Conservation (phyloP, 2,113 vertebrate genomes). For the Sceloporus undulatus region DNA sequence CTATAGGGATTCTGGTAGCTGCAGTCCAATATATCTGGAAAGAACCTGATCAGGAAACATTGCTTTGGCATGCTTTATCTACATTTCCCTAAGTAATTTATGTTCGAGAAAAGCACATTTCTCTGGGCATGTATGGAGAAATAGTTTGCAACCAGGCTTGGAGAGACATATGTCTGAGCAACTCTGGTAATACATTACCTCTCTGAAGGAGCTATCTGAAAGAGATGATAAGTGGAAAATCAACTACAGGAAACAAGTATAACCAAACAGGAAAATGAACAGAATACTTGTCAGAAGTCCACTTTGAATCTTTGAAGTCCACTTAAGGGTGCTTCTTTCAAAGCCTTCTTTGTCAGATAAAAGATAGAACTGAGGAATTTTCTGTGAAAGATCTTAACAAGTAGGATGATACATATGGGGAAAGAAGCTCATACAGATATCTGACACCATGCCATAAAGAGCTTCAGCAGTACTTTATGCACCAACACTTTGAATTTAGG, state of each 20-base stretch:
- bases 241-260: not conserved
- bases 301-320: not conserved
- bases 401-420: too few species aligned
- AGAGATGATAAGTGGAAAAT: not conserved
- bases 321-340: not conserved
- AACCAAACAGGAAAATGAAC: not conserved
- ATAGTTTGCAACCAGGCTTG: not conserved
- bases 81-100: too few species aligned
- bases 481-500: not conserved
- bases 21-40: too few species aligned
- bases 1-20: too few species aligned
- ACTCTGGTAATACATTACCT: not conserved
- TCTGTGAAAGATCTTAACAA: too few species aligned
- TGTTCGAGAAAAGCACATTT: too few species aligned
- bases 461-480: not conserved
- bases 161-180: not conserved
- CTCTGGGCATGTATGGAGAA: not conserved
- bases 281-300: too few species aligned
- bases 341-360: not conserved
- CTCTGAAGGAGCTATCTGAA: not conserved
- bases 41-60: too few species aligned
- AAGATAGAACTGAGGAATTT: not conserved
- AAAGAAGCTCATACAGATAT: too few species aligned
- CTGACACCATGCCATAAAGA: not conserved
- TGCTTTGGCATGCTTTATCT: too few species aligned